A percentile compares a stretch with the other conserved stretches of the same genome.
Conservation (phyloP, 2,888 invertebrate species). For the Shargacucullia verbasci region DNA sequence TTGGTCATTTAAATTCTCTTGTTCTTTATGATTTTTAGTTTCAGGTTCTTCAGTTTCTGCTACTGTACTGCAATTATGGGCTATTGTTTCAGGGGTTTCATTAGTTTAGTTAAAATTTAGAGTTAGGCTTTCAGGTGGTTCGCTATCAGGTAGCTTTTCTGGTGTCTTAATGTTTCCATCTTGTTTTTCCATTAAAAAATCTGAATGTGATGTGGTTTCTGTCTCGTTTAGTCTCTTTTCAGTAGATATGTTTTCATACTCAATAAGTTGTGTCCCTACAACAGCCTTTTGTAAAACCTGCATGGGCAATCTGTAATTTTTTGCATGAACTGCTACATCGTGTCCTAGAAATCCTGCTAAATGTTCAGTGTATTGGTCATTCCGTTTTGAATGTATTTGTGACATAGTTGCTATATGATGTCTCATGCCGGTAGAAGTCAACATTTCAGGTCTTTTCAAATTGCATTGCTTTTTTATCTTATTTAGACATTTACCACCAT, state of each 20-base stretch:
- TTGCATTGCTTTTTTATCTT: constrained; percentile 4
- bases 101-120: too few species aligned
- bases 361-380: constrained; percentile 8
- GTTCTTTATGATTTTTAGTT: too few species aligned
- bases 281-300: constrained; percentile 1
- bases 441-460: not conserved
- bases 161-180: too few species aligned
- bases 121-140: too few species aligned
- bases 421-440: constrained; percentile 9
- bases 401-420: constrained; percentile 24
- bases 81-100: too few species aligned
- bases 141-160: too few species aligned
- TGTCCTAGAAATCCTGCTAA: constrained; percentile 22
- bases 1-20: too few species aligned
- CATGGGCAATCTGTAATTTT: constrained; percentile 19
- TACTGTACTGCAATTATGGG: too few species aligned
- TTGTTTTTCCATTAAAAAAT: not conserved
- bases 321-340: constrained; percentile 14
- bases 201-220: too few species aligned
- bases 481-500: constrained; percentile 1
- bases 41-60: too few species aligned
- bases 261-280: not conserved
- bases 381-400: not conserved
- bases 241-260: constrained; percentile 1
- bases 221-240: too few species aligned